A percentile compares a stretch with the other conserved stretches of the same genome.
Conservation (phyloP, 2,113 vertebrate species). For the Pangasianodon hypophthalmus region DNA sequence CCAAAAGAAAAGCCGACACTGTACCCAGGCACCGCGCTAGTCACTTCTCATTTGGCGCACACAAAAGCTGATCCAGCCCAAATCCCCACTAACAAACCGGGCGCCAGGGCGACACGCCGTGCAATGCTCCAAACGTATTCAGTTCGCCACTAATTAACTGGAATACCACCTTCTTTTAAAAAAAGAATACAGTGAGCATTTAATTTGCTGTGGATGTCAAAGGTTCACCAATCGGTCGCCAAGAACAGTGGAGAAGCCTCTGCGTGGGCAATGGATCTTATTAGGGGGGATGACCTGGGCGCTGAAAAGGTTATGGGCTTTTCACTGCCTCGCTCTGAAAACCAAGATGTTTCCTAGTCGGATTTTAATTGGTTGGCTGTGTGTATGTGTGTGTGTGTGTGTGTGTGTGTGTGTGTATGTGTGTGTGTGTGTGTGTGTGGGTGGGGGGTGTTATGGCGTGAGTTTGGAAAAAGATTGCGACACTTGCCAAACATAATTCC, state of each 20-base stretch:
- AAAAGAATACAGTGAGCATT: constrained; percentile 85
- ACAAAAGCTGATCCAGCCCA: constrained; percentile 91
- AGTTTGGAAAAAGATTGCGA: not conserved
- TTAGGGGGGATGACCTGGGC: constrained; percentile 76
- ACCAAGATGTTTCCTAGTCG: constrained; percentile 78
- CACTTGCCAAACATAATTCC: not conserved
- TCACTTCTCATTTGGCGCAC: constrained; percentile 87
- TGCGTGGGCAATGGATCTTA: constrained; percentile 85
- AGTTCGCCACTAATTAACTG: constrained; percentile 95
- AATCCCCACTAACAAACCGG: constrained; percentile 86
- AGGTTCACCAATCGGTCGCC: constrained; percentile 80
- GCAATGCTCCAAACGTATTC: constrained; percentile 85
- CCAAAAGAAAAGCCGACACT: constrained; percentile 76
- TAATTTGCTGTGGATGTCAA: constrained; percentile 85
- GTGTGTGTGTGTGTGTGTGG: constrained; percentile 52
- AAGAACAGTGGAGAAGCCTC: constrained; percentile 79
- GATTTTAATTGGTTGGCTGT: constrained; percentile 77
- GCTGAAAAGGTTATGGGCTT: constrained; percentile 74
- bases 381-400: constrained; percentile 28
- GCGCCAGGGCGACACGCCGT: constrained; percentile 80
- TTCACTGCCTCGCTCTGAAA: constrained; percentile 69
- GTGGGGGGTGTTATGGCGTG: not conserved
- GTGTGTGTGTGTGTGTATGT: constrained; percentile 32
- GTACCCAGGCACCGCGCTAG: constrained; percentile 85
- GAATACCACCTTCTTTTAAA: constrained; percentile 80